Evolutionary conservation across 2,888 invertebrate genomes (phyloP).

Genomic region (Sepiola atlantica): DNA sequence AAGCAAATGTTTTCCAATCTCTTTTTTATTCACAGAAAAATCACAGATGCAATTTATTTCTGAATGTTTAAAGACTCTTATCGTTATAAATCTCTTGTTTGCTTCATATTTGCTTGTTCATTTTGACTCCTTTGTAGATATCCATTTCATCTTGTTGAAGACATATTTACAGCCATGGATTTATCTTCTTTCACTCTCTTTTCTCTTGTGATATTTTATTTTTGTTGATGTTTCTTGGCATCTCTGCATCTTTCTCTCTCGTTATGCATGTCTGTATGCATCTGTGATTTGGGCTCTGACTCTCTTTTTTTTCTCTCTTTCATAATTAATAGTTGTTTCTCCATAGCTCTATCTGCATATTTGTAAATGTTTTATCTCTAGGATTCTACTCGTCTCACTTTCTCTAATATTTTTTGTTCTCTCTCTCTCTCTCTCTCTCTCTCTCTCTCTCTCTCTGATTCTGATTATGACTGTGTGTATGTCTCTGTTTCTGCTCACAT

Average conservation of each 20-base stretch:
- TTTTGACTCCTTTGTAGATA: not conserved
- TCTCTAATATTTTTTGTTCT: not conserved
- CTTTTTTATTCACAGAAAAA: not conserved
- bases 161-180: not conserved
- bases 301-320: not conserved
- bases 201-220: not conserved
- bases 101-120: not conserved
- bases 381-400: not conserved
- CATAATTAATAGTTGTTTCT: not conserved
- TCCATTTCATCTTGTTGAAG: not conserved
- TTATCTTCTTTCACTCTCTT: not conserved
- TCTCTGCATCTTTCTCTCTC: not conserved
- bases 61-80: not conserved
- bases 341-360: not conserved
- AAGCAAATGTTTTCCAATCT: no score
- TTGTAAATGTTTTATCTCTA: not conserved
- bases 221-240: not conserved
- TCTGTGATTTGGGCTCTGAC: not conserved
- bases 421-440: not conserved
- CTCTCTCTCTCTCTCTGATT: not conserved
- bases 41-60: not conserved
- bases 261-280: not conserved
- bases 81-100: not conserved
- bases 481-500: not conserved
- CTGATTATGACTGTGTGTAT: not conserved